Evolutionary conservation across 1,140 invertebrate species (phyloP), one percentile per base, ranked within the genome.

Genomic region (Spodoptera litura): DNA sequence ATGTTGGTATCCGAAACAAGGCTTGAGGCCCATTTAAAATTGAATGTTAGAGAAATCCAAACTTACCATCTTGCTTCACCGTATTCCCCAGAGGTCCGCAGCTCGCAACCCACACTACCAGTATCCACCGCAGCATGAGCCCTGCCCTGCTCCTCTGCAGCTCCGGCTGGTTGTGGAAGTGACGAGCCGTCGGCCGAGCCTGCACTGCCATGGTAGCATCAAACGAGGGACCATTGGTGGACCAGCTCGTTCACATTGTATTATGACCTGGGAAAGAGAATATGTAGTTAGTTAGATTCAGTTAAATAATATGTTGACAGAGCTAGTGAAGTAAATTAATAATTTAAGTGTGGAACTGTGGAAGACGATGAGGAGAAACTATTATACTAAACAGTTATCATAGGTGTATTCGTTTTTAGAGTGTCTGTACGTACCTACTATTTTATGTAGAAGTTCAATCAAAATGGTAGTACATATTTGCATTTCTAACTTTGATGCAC

Each of bases 41-140:
- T 31, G 27, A 31, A 70, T 51, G 13, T 13, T 44, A 38, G 10
- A 62, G 13, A 62, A 13, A 9, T 12, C 27, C 11, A 75, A 78
- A 89, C 92, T 91, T 56, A 94, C 92, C 92, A 86, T 94, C 92
- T 83, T 93, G 91, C 80, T 92, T 93, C 6, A 92, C 88, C 10
- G 92, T 93, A 82, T 94, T 91, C 64, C 91, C 92, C 8, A 91
- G 79, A 0, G 92, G 91, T 0, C 89, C 88, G 79, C 89, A 91
- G 80, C 87, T 88, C 12, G 91, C 91, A 72, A 94, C 77, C 89
- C 90, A 94, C 31, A 91, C 86, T 77, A 90, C 85, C 73, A 94
- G 85, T 70, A 91, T 89, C 92, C 92, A 94, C 76, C 85, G 86
- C 84, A 93, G 84, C 90, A 93, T 90, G 74, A 92, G 87, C 8